Evolutionary conservation across 2,797 vertebrate species (phyloP).

Genomic region (Sebastes steindachneri): DNA sequence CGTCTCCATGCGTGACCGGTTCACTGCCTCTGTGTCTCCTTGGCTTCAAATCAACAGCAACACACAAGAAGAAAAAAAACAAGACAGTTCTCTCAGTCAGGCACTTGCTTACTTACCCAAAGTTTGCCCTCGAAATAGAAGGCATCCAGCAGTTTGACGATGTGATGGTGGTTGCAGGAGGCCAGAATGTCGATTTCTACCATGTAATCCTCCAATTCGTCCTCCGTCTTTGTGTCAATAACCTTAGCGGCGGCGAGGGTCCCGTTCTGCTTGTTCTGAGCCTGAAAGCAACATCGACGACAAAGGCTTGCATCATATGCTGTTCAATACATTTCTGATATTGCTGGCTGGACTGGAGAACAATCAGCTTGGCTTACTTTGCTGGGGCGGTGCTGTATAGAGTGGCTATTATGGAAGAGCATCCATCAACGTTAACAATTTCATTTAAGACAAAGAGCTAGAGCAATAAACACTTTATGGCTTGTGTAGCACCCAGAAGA

Average conservation of each 20-base stretch:
- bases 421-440: slow-evolving; percentile 18
- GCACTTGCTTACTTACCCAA: slow-evolving; percentile 87
- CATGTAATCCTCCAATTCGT: slow-evolving; percentile 99
- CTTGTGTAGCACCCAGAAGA: background rate
- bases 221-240: slow-evolving; percentile 98
- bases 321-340: background rate
- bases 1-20: slow-evolving; percentile 21
- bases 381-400: background rate
- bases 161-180: slow-evolving; percentile 95
- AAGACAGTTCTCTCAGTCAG: background rate
- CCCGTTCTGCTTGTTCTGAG: slow-evolving; percentile 96
- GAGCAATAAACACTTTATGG: slow-evolving; percentile 4
- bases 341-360: background rate
- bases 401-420: background rate
- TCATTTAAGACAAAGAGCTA: slow-evolving; percentile 15
- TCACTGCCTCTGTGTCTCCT: slow-evolving; percentile 28
- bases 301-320: background rate
- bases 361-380: background rate
- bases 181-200: slow-evolving; percentile 99
- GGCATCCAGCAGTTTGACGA: slow-evolving; percentile 97
- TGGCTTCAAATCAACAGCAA: slow-evolving; percentile 40
- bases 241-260: slow-evolving; percentile 97
- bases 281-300: slow-evolving; percentile 79
- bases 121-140: slow-evolving; percentile 98
- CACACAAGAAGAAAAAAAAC: background rate